These are phyloP conservation scores for Zaprionus obscuricornis DNA, from an alignment of 2,888 invertebrate species.

Conservation along the genomic window DNA sequence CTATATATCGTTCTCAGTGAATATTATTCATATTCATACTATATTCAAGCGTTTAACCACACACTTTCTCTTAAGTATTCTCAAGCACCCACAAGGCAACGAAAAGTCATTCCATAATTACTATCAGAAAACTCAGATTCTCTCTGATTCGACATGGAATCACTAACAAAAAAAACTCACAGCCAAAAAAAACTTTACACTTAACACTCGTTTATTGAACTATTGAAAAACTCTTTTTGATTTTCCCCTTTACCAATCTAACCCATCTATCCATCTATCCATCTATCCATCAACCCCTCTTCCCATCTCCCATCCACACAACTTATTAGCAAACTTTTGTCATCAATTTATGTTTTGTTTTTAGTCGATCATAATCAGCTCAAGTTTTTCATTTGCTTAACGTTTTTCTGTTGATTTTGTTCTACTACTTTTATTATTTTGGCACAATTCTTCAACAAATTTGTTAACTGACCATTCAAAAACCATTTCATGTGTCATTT, in stretches of 20 bases:
- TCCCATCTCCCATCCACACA: no score
- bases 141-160: no score
- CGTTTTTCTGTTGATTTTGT: slow-evolving; percentile 6
- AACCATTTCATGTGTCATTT: slow-evolving; percentile 82
- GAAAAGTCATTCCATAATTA: slow-evolving; percentile 55
- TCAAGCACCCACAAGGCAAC: slow-evolving; percentile 51
- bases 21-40: slow-evolving; percentile 27
- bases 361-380: slow-evolving; percentile 45
- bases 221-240: slow-evolving; percentile 32
- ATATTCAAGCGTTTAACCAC: slow-evolving; percentile 23
- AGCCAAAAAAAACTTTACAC: slow-evolving; percentile 42
- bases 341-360: slow-evolving; percentile 28
- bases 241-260: slow-evolving; percentile 22
- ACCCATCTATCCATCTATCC: background rate
- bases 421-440: slow-evolving; percentile 17
- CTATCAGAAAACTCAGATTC: no score
- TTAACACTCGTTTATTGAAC: slow-evolving; percentile 41
- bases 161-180: slow-evolving; percentile 33
- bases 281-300: no score
- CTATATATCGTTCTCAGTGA: slow-evolving; percentile 52
- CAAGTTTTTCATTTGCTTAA: slow-evolving; percentile 28
- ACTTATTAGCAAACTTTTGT: slow-evolving; percentile 16
- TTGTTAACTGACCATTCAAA: slow-evolving; percentile 79
- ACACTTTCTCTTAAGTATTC: slow-evolving; percentile 55
- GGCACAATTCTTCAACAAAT: slow-evolving; percentile 71